Evolutionary conservation across 2,888 invertebrate species (phyloP), one percentile per base, ranked within the genome.

Genomic region (Dorcus hopei): DNA sequence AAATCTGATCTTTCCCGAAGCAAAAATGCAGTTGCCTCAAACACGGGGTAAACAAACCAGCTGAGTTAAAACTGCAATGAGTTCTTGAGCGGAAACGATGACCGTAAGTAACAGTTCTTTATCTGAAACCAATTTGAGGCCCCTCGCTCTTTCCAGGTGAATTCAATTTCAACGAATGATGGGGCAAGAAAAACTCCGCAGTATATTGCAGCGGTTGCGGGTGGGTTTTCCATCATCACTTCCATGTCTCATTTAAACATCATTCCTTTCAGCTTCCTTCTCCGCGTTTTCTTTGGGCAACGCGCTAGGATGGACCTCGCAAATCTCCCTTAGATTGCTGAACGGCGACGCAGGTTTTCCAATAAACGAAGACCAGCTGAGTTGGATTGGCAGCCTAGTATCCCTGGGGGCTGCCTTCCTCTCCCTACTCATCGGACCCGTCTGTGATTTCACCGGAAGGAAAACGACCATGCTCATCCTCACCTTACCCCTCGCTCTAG

Each of bases 211-310:
- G 85, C 85, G 8, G 66, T 87, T 41, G 79, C 86, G 66, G 84
- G 84, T 84, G 70, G 65, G 53, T 38, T 33, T 43, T 7, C 26
- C 26, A 6, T 33, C 7, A 6, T 6, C 7, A 33, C 3, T 33
- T 33, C 26, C 26, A 33, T 4, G 7, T 33, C 6, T 33, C 5
- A 33, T 9, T 41, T 41, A 41, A 41, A 14, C 41, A 2, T 41
- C 4, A 41, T 41, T 41, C 9, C 61, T 73, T 72, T 38, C 80
- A 82, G 87, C 89, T 2, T 88, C 90, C n/a, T 81, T 91, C 40
- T 90, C 91, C 47, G 90, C 90, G 1, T 76, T 91, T 57, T 88
- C 88, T 1, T 83, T 87, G 48, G 91, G 91, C 66, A 83, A 87
- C 23, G 82, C 87, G 57, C 78, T 91, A 9, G 90, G 86, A 39